These are phyloP conservation scores for Pituophis catenifer DNA, from an alignment of 2,113 vertebrate genomes.

Conservation along the genomic window DNA sequence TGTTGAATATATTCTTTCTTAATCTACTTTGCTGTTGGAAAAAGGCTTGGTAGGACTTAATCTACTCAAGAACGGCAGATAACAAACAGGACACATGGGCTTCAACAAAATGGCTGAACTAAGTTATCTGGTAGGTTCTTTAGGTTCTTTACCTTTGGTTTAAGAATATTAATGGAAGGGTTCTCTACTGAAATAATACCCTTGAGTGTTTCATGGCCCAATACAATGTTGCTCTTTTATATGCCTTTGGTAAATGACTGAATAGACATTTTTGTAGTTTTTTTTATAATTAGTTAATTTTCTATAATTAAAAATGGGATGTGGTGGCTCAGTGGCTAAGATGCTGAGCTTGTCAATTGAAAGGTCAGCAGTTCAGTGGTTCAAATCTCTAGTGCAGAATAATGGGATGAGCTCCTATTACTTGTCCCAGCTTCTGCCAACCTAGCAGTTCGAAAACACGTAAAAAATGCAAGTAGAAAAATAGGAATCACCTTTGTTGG, in stretches of 20 bases:
- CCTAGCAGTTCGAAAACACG: too few relatives aligned
- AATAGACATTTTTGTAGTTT: background rate
- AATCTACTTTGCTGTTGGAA: background rate
- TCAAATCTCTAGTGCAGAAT: too few relatives aligned
- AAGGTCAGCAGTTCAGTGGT: too few relatives aligned
- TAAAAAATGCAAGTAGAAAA: too few relatives aligned
- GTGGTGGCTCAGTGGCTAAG: too few relatives aligned
- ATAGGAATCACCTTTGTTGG: too few relatives aligned
- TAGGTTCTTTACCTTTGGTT: background rate
- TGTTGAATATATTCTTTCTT: background rate
- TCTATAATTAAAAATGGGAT: too few relatives aligned
- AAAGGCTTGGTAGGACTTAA: background rate
- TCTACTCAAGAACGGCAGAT: background rate
- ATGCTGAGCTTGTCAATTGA: too few relatives aligned
- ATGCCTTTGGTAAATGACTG: background rate
- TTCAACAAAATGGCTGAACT: background rate
- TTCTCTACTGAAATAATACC: background rate
- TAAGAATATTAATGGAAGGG: background rate
- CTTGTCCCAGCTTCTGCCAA: too few relatives aligned
- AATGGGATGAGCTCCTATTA: too few relatives aligned
- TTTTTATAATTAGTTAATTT: background rate
- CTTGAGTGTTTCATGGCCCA: background rate
- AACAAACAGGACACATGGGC: background rate
- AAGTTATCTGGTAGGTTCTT: background rate
- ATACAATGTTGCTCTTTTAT: background rate